Percentiles rank a stretch among this genome's conserved stretches.
These are phyloP conservation scores for Lysandra bellargus DNA, from an alignment of 2,888 invertebrate species.

Conservation along the genomic window DNA sequence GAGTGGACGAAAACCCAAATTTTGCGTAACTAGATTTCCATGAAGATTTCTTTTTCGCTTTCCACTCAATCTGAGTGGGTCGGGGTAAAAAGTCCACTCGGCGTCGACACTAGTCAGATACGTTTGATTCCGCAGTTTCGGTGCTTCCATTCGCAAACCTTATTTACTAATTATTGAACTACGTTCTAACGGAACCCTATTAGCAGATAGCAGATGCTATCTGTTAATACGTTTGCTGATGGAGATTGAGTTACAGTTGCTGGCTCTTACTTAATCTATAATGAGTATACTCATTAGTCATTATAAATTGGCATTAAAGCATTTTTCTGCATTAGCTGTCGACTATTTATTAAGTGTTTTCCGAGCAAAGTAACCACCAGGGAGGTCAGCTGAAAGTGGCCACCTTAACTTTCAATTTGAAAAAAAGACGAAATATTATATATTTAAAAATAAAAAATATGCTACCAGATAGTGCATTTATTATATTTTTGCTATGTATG, in stretches of 20 bases:
- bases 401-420: too few relatives aligned
- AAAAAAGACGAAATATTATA: too few relatives aligned
- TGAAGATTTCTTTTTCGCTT: conserved; percentile 41
- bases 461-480: too few relatives aligned
- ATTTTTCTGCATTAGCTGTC: too few relatives aligned
- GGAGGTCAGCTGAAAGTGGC: too few relatives aligned
- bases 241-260: background rate
- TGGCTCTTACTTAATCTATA: background rate
- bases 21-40: conserved; percentile 36
- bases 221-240: background rate
- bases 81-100: conserved; percentile 50
- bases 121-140: conserved; percentile 48
- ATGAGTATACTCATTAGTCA: too few relatives aligned
- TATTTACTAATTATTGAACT: conserved; percentile 15
- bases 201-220: background rate
- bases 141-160: background rate
- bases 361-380: too few relatives aligned
- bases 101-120: conserved; percentile 54
- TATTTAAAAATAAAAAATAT: too few relatives aligned
- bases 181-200: background rate
- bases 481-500: too few relatives aligned
- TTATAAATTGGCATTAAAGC: too few relatives aligned
- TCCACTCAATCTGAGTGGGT: conserved; percentile 39
- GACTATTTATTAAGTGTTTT: too few relatives aligned
- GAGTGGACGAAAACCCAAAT: conserved; percentile 24